Conservation (phyloP, 2,888 invertebrate genomes). For the Drosophila subsilvestris region DNA sequence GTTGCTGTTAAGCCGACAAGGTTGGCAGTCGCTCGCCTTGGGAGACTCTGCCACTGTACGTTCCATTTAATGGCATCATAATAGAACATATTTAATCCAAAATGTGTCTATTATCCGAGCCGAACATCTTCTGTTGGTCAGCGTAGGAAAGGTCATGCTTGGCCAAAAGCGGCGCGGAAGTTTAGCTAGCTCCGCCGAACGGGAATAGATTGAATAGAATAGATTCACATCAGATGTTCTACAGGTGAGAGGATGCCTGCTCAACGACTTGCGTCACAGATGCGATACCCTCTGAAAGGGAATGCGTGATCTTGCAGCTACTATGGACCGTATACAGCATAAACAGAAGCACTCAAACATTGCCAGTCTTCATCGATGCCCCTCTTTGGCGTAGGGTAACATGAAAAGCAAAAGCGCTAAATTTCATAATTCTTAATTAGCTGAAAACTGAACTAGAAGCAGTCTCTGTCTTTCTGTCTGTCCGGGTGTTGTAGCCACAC, state of each 20-base stretch:
- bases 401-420: constrained; percentile 38
- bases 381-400: constrained; percentile 6
- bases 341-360: not conserved
- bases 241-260: constrained; percentile 21
- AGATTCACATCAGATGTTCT: constrained; percentile 25
- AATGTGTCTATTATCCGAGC: constrained; percentile 51
- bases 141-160: constrained; percentile 61
- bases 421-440: constrained; percentile 51
- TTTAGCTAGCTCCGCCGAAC: constrained; percentile 20
- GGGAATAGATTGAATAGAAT: constrained; percentile 41
- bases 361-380: constrained; percentile 12
- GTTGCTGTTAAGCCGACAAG: constrained; percentile 44
- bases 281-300: not conserved
- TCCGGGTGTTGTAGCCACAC: not conserved
- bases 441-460: constrained; percentile 39
- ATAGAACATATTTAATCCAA: constrained; percentile 54
- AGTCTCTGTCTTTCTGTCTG: not conserved
- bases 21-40: constrained; percentile 68
- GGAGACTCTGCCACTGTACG: constrained; percentile 55
- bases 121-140: constrained; percentile 23
- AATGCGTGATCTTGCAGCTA: no score
- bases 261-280: constrained; percentile 6
- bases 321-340: not conserved
- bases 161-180: constrained; percentile 60
- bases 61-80: constrained; percentile 63